Evolutionary conservation across 2,888 invertebrate genomes (phyloP), one percentile per base, ranked within the genome.

Genomic region (Calameuta idolon): DNA sequence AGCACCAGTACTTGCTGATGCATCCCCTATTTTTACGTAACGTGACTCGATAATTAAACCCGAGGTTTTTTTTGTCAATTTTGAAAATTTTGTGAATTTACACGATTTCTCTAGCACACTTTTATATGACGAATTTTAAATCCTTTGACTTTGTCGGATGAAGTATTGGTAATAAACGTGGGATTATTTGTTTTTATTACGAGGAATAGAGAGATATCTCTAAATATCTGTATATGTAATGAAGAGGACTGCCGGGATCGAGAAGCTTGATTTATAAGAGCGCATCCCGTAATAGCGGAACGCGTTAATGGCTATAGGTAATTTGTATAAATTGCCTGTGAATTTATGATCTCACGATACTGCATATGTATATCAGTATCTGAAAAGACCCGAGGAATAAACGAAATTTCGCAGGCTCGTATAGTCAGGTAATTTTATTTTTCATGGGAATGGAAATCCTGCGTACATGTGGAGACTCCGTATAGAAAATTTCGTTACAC

Each of bases 311-410:
- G 85, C 81, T 82, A 84, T 83, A 79, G 79, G 84, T 86, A 88
- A 89, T 88, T 89, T 86, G 86, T 87, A 86, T 88, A 87, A 88
- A 89, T 88, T 86, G 83, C 31, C 81, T 40, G 23, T 76, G 77
- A 86, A 89, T 87, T 89, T 87, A 87, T 88, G 84, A 85, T 85
- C 81, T 79, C 83, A 79, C 82, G 80, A 80, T 80, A 79, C 37
- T 74, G 69, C 75, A 77, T 30, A 37, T n/a, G n/a, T n/a, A n/a
- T n/a, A 77, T 74, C 55, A 55, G 55, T 23, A 55, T 55, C 55
- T 55, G 23, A 23, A 9, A 2, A 55, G 55, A 35, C 55, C 55
- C 23, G 23, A 55, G 23, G 23, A 55, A 55, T 55, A 55, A 55
- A 55, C 55, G 55, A 55, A 55, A 23, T 55, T 55, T 23, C 55